Percentiles rank a stretch among this genome's conserved stretches.
phyloP scores from a whole-genome alignment of 2,797 vertebrate species.

The Pteropus rufus region DNA sequence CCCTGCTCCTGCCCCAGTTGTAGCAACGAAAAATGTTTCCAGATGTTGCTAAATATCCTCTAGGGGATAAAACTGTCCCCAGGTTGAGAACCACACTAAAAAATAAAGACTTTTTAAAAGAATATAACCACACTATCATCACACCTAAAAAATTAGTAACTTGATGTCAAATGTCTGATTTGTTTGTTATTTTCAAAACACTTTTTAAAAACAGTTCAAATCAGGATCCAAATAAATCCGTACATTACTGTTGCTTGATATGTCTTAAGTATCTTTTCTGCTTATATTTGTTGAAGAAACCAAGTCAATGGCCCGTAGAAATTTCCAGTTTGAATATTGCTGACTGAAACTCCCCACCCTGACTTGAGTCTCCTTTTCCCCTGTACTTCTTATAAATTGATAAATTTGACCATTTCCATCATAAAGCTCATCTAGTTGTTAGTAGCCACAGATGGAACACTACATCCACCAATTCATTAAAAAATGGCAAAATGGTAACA shows the following conservation, averaged over 20 bases:
- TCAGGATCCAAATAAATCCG: background rate
- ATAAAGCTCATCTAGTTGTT: background rate
- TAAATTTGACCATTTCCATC: background rate
- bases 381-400: background rate
- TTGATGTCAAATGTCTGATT: background rate
- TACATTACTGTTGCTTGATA: background rate
- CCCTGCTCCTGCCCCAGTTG: fast-evolving
- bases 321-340: background rate
- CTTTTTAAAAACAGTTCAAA: background rate
- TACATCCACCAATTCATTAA: background rate
- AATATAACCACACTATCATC: background rate
- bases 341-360: background rate
- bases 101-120: background rate
- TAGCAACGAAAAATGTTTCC: background rate
- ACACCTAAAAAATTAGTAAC: background rate
- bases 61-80: background rate
- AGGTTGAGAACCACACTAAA: background rate
- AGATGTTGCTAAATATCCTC: background rate
- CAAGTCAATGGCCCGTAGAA: background rate
- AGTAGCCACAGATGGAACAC: background rate
- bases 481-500: background rate
- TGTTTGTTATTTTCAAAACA: background rate
- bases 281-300: background rate
- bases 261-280: background rate
- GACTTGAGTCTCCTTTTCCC: background rate